phyloP scores from a whole-genome alignment of 2,797 vertebrate species.

The Spheniscus humboldti region DNA sequence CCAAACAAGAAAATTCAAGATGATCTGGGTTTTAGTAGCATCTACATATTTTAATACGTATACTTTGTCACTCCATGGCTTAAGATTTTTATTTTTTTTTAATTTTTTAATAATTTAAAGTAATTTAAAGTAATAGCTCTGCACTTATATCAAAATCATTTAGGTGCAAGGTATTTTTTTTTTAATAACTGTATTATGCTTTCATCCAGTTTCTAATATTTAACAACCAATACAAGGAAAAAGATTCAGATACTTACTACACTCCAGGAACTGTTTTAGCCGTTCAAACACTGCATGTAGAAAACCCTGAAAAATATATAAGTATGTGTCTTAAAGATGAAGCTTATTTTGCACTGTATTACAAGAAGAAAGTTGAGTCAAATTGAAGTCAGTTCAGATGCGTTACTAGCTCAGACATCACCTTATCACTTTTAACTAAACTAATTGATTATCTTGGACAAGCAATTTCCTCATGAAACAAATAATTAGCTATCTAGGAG shows the following conservation, averaged over 20 bases:
- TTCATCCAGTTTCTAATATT: not conserved
- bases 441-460: not conserved
- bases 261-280: constrained; percentile 90
- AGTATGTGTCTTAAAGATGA: not conserved
- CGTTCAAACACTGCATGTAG: constrained; percentile 91
- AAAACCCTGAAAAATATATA: constrained; percentile 81
- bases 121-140: not conserved
- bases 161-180: not conserved
- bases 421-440: not conserved
- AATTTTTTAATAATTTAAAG: not conserved
- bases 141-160: not conserved
- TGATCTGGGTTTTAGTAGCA: not conserved
- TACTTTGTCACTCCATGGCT: not conserved
- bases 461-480: not conserved
- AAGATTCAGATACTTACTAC: constrained; percentile 81
- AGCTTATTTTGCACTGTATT: not conserved
- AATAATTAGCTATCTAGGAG: not conserved
- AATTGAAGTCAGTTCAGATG: not conserved
- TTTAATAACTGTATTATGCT: not conserved
- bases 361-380: not conserved
- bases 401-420: not conserved
- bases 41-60: not conserved
- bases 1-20: not conserved
- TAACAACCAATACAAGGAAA: not conserved
- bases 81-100: not conserved